Base-by-base conservation (phyloP, 2,797 vertebrate species). In the Enteromius trimaculatus region DNA sequence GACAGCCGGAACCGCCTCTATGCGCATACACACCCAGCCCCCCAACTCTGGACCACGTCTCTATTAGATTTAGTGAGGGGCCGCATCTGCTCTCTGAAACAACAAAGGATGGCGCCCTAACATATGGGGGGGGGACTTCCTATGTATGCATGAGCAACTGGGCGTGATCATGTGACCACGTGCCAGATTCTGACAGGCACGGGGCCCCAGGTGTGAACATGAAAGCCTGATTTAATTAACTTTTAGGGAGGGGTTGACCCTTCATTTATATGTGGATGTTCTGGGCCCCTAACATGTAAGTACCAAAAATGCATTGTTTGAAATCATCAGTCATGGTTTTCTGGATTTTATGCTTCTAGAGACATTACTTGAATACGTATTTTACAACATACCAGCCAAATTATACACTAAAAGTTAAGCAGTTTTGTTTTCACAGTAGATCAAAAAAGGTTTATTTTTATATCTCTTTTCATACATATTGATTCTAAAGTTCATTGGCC, bases 31-130 rank as follows among this genome's bases (percentile, higher is more conserved):
- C 74, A 60, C 77, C 77, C 79, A 75, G 83, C 65, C 58, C 87
- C 86, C 85, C 82, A 34, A 51, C 84, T 69, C 81, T 84, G 39
- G 51, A 53, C 75, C 51, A 86, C 84, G 68, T 92, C 91, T 92
- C 93, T 93, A 94, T 95, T 95, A 93, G 92, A 95, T 94, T 94
- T 94, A 92, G 89, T 93, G 92, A 88, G 86, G 86, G 92, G 92
- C 87, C 93, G 92, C 94, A 95, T 95, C 94, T 95, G 94, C 93
- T 93, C 90, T 89, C 88, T 88, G 86, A 88, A 86, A 90, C 90
- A 93, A 94, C 93, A 95, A 95, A 94, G 81, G 87, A 86, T 84
- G 78, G 81, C 79, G 6, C 66, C 76, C 10, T 49, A 83, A 87
- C 77, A 85, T 87, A 70, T 69, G 51, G 58, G 44, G 74, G 47